phyloP scores from a whole-genome alignment of 2,797 vertebrate species.

The Sarcoramphus papa region DNA sequence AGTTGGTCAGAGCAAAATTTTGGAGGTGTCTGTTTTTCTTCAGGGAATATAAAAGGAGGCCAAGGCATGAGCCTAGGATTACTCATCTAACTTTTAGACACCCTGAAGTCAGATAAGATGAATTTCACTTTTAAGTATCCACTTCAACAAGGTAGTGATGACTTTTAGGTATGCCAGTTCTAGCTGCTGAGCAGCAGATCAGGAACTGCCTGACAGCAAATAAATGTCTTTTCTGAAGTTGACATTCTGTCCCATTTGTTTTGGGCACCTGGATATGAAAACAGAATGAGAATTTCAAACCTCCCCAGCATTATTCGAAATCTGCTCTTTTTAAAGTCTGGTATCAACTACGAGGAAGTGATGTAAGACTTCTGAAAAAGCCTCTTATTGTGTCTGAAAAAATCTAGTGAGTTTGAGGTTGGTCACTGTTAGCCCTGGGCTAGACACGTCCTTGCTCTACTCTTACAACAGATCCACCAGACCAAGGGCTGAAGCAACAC shows the following conservation, averaged over 20 bases:
- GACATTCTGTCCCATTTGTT: neutral
- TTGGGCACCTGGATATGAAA: neutral
- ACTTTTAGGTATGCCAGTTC: neutral
- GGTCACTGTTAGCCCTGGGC: neutral
- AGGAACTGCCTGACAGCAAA: neutral
- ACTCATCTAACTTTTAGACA: neutral
- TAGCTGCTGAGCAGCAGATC: neutral
- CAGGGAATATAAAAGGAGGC: neutral
- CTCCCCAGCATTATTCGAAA: neutral
- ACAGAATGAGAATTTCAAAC: neutral
- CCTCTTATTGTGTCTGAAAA: neutral
- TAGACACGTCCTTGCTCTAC: neutral
- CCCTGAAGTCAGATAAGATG: neutral
- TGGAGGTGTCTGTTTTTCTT: neutral
- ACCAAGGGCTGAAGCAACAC: neutral
- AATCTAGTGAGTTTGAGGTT: neutral
- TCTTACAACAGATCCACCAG: neutral
- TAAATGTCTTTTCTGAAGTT: neutral
- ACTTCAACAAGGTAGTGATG: neutral
- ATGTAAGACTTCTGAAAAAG: neutral
- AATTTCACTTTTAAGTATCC: neutral
- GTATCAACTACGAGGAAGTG: rapidly evolving
- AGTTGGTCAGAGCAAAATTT: neutral
- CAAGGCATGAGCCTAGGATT: neutral
- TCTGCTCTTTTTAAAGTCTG: neutral